Evolutionary conservation across 2,888 invertebrate genomes (phyloP).

Genomic region (Gymnocheta viridis): DNA sequence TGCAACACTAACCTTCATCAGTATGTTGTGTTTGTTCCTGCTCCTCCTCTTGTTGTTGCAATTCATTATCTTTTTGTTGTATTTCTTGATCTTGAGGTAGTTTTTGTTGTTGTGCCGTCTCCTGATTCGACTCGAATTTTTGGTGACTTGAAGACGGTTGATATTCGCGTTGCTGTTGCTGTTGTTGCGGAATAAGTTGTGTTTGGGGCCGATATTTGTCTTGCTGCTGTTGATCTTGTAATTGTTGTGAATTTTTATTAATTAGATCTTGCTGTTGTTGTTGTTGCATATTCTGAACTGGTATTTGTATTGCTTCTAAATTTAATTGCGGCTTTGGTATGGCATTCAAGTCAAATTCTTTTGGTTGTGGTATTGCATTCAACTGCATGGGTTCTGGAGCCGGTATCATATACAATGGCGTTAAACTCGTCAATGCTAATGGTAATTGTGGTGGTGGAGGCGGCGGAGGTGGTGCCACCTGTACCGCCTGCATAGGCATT

Average conservation of each 20-base stretch:
- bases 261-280: conserved; percentile 39
- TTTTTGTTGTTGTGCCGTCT: conserved; percentile 38
- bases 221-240: conserved; percentile 54
- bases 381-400: conserved; percentile 85
- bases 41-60: conserved; percentile 32
- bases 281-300: conserved; percentile 74
- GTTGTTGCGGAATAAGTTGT: conserved; percentile 43
- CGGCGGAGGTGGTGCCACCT: conserved; percentile 77
- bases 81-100: conserved; percentile 36
- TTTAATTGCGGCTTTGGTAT: conserved; percentile 85
- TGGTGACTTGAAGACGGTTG: conserved; percentile 27
- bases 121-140: conserved; percentile 33
- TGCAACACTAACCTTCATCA: conserved; percentile 59
- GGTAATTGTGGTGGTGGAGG: conserved; percentile 78
- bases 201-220: conserved; percentile 17
- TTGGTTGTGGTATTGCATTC: conserved; percentile 85
- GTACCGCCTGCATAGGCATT: conserved; percentile 72
- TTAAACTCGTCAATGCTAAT: conserved; percentile 75
- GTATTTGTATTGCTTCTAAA: conserved; percentile 84
- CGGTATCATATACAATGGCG: conserved; percentile 82
- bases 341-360: conserved; percentile 84
- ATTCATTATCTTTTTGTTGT: conserved; percentile 23
- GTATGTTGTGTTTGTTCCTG: conserved; percentile 47
- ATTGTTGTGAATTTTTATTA: conserved; percentile 32
- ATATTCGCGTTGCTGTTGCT: conserved; percentile 42